Conservation (phyloP, 2,797 vertebrate species). For the Monodelphis domestica region DNA sequence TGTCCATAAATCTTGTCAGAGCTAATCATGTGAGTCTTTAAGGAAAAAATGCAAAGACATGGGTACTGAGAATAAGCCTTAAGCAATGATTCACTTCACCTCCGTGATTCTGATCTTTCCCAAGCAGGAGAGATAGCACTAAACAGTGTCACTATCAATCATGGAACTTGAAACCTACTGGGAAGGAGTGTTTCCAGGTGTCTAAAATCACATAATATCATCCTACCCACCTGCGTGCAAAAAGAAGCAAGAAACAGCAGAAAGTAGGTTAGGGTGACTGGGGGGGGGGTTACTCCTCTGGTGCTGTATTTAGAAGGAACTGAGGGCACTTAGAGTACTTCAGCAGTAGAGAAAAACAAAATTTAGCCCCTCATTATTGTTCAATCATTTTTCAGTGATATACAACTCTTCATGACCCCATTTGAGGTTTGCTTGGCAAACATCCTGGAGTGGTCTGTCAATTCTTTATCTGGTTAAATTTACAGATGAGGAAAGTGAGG, state of each 20-base stretch:
- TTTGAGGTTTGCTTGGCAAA: background rate
- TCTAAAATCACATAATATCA: slow-evolving; percentile 27
- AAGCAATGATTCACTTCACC: slow-evolving; percentile 14
- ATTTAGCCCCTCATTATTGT: no score
- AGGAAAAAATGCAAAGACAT: slow-evolving; percentile 48
- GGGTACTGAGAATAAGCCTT: background rate
- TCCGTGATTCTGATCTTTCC: slow-evolving; percentile 32
- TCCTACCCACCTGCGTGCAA: background rate
- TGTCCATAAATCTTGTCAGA: slow-evolving; percentile 51
- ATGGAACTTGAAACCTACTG: slow-evolving; percentile 19
- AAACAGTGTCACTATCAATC: background rate
- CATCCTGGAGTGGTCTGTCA: background rate
- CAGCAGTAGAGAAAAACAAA: no score
- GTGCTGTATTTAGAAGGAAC: background rate
- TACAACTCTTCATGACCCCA: background rate
- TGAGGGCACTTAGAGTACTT: background rate
- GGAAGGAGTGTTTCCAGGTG: slow-evolving; percentile 11
- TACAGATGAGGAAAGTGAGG: background rate
- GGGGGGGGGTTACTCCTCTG: background rate
- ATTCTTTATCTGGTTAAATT: background rate
- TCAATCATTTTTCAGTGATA: background rate
- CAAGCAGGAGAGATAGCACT: slow-evolving; percentile 47
- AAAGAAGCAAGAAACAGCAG: background rate
- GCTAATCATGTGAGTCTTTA: slow-evolving; percentile 33
- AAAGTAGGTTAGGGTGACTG: background rate